Conservation (phyloP, 2,113 vertebrate genomes). For the Gallinago paraguaiae region DNA sequence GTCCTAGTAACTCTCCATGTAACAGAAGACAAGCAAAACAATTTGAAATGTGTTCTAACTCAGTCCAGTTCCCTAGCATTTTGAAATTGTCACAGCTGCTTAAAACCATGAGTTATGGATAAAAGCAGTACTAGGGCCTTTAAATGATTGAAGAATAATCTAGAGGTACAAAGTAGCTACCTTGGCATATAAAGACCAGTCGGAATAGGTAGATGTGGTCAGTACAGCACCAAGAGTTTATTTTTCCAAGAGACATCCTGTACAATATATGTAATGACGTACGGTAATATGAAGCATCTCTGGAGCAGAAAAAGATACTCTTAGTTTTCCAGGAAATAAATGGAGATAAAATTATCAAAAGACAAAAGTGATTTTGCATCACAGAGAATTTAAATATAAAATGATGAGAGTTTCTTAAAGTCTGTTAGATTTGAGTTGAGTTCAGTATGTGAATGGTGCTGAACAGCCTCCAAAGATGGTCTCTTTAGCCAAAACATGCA, state of each 20-base stretch:
- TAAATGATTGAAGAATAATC: background rate
- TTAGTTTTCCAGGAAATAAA: background rate
- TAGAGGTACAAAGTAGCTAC: background rate
- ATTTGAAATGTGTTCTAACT: background rate
- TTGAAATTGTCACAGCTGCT: background rate
- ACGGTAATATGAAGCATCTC: background rate
- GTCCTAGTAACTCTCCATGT: background rate
- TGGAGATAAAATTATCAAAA: background rate
- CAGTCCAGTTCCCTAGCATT: background rate
- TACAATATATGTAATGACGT: rapidly evolving
- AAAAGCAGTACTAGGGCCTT: background rate
- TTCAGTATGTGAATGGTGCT: background rate
- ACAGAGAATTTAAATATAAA: background rate
- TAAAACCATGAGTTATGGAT: background rate
- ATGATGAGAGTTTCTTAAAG: background rate
- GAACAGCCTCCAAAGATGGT: background rate
- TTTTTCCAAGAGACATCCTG: background rate
- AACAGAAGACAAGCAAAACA: background rate
- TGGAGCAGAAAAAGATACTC: background rate
- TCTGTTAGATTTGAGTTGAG: background rate
- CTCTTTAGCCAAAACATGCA: background rate
- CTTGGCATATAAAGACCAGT: background rate
- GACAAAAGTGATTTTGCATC: background rate
- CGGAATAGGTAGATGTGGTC: background rate
- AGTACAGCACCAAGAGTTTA: background rate